Evolutionary conservation across 2,113 vertebrate species (phyloP).

Genomic region (Morphnarchus princeps): DNA sequence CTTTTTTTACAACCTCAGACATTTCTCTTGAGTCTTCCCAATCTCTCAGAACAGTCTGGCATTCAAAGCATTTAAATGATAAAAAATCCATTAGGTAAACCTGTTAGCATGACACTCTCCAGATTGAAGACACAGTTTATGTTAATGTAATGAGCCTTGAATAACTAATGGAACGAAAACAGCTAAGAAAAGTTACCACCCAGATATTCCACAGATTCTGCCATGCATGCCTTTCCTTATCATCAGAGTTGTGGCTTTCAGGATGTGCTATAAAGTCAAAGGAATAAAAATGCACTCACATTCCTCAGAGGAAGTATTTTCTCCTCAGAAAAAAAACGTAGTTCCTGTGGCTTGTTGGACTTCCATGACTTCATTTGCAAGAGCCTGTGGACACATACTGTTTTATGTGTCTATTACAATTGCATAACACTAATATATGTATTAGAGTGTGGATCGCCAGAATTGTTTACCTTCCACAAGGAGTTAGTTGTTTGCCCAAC

Average conservation of each 20-base stretch:
- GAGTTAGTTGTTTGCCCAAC: background rate
- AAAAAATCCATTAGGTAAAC: slow-evolving; percentile 8
- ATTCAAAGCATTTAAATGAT: background rate
- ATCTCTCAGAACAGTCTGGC: background rate
- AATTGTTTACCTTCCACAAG: background rate
- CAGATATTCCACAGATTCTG: background rate
- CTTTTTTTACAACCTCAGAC: background rate
- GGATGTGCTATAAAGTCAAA: background rate
- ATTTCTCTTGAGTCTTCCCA: background rate
- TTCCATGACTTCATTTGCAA: background rate
- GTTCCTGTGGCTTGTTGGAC: background rate
- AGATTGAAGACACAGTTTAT: background rate
- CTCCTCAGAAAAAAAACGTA: background rate
- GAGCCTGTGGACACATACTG: background rate
- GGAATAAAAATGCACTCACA: background rate
- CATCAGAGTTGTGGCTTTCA: background rate
- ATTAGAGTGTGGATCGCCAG: background rate
- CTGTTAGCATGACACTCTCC: background rate
- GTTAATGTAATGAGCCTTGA: background rate
- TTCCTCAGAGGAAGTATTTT: background rate
- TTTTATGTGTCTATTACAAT: background rate
- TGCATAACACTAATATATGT: background rate
- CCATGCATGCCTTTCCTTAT: background rate
- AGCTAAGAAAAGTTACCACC: background rate
- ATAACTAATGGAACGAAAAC: slow-evolving; percentile 22